These are phyloP conservation scores for Tachina fera DNA, from an alignment of 2,888 invertebrate genomes.

Conservation along the genomic window DNA sequence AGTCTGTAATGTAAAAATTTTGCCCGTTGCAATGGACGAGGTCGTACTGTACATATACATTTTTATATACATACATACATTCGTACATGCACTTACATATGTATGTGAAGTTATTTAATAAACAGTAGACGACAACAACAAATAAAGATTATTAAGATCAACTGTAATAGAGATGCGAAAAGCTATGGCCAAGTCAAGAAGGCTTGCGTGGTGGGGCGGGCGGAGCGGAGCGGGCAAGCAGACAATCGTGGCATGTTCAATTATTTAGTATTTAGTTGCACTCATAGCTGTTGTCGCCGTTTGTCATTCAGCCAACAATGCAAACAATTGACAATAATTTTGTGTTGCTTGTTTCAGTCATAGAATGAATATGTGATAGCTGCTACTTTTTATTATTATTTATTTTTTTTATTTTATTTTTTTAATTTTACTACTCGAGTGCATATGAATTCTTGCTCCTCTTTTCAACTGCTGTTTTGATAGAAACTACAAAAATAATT, in stretches of 20 bases:
- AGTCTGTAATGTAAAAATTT: too few relatives aligned
- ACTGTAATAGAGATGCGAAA: conserved; percentile 6
- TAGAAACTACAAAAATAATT: not conserved
- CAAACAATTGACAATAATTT: conserved; percentile 46
- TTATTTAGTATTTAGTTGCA: not conserved
- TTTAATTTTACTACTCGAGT: conserved; percentile 28
- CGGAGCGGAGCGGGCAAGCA: too few relatives aligned
- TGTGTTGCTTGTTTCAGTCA: conserved; percentile 33
- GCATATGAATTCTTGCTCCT: not conserved
- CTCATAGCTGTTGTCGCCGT: conserved; percentile 5
- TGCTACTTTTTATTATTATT: not conserved
- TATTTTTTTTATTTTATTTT: not conserved
- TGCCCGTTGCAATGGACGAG: conserved; percentile 6
- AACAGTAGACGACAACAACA: conserved; percentile 22
- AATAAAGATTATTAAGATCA: conserved; percentile 20
- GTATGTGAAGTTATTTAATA: conserved; percentile 14
- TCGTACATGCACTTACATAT: not conserved
- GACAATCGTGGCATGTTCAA: conserved; percentile 13
- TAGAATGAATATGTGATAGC: conserved; percentile 34
- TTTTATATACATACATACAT: not conserved
- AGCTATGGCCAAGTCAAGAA: conserved; percentile 40
- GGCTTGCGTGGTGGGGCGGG: not conserved
- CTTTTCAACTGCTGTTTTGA: not conserved
- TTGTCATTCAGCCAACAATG: conserved; percentile 20
- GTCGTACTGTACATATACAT: conserved; percentile 26